These are phyloP conservation scores for Crenichthys baileyi DNA, from an alignment of 2,797 vertebrate genomes.

Conservation along the genomic window DNA sequence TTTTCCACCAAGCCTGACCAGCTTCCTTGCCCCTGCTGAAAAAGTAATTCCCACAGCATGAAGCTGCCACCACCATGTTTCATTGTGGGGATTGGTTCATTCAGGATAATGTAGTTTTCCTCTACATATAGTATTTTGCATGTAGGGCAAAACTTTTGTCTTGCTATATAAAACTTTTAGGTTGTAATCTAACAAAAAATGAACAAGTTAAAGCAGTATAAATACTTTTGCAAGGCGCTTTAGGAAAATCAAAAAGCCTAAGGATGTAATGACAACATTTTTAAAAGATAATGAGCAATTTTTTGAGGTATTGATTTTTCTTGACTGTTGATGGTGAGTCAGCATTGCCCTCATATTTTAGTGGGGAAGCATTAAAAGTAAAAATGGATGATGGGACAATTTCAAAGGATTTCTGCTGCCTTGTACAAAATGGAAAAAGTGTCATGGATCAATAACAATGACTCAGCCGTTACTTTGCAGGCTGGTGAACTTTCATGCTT, in stretches of 20 bases:
- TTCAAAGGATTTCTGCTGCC: constrained; percentile 29
- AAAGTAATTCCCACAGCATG: background rate
- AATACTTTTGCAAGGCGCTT: too few relatives aligned
- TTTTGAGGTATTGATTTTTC: background rate
- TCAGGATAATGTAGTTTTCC: background rate
- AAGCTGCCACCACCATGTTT: background rate
- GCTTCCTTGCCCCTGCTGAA: background rate
- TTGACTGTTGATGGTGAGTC: constrained; percentile 1
- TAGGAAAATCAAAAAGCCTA: too few relatives aligned
- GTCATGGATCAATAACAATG: constrained; percentile 45
- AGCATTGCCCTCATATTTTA: constrained; percentile 18
- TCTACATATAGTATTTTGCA: background rate
- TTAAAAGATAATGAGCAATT: background rate
- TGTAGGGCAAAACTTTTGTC: background rate
- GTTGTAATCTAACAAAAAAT: too few relatives aligned
- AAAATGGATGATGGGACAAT: constrained; percentile 18
- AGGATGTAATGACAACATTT: background rate
- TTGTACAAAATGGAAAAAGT: constrained; percentile 33
- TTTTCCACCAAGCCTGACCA: background rate
- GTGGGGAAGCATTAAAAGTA: background rate
- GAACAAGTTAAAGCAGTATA: too few relatives aligned
- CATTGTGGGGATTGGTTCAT: background rate
- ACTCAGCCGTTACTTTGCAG: constrained; percentile 47
- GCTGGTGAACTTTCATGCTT: constrained; percentile 35
- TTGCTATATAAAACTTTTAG: background rate